Percentiles rank a stretch among this genome's conserved stretches.
Evolutionary conservation across 2,797 vertebrate species (phyloP).

Genomic region (Clarias pachynema): DNA sequence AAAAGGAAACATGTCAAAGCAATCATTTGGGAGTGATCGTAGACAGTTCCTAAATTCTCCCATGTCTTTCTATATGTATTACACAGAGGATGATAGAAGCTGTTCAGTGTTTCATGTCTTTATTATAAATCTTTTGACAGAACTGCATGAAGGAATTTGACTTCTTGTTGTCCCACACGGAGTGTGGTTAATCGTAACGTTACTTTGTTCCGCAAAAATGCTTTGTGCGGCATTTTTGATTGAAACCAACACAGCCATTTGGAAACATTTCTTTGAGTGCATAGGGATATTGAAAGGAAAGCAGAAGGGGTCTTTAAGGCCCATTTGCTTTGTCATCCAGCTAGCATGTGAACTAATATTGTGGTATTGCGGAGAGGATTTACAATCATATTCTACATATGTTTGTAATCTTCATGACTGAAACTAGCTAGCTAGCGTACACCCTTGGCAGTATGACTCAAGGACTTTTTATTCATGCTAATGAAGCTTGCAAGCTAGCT

Average conservation of each 20-base stretch:
- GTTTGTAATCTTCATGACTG: background rate
- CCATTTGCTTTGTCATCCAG: background rate
- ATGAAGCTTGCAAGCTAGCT: background rate
- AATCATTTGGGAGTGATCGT: background rate
- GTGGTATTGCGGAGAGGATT: background rate
- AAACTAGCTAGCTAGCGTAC: background rate
- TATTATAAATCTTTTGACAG: constrained; percentile 13
- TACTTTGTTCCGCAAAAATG: background rate
- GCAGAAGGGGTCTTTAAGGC: background rate
- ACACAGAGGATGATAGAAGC: background rate
- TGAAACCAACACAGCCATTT: background rate
- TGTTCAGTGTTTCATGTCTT: constrained; percentile 8
- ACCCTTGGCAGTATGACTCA: background rate
- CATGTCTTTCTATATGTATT: background rate
- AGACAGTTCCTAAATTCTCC: background rate
- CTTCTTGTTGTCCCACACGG: constrained; percentile 9
- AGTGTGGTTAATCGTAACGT: background rate
- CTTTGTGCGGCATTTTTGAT: background rate
- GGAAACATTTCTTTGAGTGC: background rate
- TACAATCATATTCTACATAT: too few species aligned
- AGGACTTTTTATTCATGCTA: background rate
- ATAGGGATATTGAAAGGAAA: background rate
- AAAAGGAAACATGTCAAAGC: background rate
- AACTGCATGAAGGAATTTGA: constrained; percentile 6
- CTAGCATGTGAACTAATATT: background rate